A percentile compares a stretch with the other conserved stretches of the same genome.
Conservation (phyloP, 2,113 vertebrate species). For the Euleptes europaea region DNA sequence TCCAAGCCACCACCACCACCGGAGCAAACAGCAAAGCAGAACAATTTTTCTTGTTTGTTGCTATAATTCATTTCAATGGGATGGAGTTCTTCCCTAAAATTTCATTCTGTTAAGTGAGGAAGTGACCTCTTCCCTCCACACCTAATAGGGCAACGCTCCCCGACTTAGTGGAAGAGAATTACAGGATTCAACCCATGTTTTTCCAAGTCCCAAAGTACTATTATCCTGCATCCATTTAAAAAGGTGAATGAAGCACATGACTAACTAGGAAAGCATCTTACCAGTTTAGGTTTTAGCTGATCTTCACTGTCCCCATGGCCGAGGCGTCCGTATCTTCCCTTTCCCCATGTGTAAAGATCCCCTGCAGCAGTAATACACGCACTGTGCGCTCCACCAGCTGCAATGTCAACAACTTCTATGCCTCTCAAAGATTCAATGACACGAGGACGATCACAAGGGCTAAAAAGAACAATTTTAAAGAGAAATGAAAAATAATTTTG, state of each 20-base stretch:
- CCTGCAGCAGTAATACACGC: constrained; percentile 95
- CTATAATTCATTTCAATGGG: neutral
- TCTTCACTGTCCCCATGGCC: constrained; percentile 98
- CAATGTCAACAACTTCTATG: constrained; percentile 94
- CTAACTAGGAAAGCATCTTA: constrained; percentile 56
- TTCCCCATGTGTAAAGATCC: constrained; percentile 98
- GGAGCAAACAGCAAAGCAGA: neutral
- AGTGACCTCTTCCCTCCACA: no score
- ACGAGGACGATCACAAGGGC: constrained; percentile 95
- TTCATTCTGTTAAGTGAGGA: no score
- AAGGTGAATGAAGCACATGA: neutral
- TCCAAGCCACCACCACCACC: neutral
- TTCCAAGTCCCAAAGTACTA: neutral
- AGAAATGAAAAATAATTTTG: neutral
- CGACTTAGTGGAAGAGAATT: neutral
- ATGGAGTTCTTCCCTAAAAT: no score
- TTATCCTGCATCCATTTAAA: neutral
- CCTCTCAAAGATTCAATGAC: constrained; percentile 95
- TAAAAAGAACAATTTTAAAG: constrained; percentile 61
- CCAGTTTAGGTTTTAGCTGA: constrained; percentile 96
- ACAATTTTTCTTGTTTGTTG: neutral
- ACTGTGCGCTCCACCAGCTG: constrained; percentile 95
- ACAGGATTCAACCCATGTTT: neutral
- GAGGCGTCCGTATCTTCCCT: constrained; percentile 93
- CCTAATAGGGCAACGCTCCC: neutral